Conservation (phyloP, 2,888 invertebrate species). For the Steinernema scapterisci region DNA sequence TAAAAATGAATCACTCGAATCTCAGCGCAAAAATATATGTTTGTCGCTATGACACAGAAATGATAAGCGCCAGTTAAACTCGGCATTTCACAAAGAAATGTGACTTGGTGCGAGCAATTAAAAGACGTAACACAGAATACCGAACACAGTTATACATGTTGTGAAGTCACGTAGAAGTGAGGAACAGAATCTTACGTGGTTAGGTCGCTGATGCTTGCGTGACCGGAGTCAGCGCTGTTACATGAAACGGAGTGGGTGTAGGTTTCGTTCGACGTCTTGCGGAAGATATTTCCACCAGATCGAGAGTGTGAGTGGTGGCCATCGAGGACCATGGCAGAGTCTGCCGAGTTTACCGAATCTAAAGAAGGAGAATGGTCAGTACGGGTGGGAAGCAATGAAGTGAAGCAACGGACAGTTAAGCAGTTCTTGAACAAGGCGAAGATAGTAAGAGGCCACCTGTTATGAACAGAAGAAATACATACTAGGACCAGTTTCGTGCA, state of each 20-base stretch:
- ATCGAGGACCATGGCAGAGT: conserved; percentile 17
- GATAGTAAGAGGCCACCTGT: conserved; percentile 11
- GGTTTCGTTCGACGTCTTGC: conserved; percentile 4
- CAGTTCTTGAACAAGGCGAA: neutral
- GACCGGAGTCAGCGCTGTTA: conserved; percentile 23
- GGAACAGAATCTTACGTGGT: conserved; percentile 1
- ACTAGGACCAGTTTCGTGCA: neutral
- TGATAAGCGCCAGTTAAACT: neutral
- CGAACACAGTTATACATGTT: neutral
- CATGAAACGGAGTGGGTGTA: neutral
- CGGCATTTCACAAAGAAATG: neutral
- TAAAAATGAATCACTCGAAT: too few species aligned
- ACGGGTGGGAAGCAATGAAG: neutral
- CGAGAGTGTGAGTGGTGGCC: neutral
- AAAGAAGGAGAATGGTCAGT: neutral
- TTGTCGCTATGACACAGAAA: too few species aligned
- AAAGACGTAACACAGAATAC: too few species aligned
- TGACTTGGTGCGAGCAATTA: neutral
- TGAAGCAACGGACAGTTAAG: neutral
- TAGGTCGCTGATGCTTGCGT: conserved; percentile 12
- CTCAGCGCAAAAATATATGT: too few species aligned
- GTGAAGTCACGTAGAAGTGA: too few species aligned
- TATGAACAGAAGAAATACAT: neutral
- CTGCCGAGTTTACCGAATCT: conserved; percentile 28
- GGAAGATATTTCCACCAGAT: neutral